Base-by-base conservation (phyloP, 2,888 invertebrate species). In the Andrena bucephala region DNA sequence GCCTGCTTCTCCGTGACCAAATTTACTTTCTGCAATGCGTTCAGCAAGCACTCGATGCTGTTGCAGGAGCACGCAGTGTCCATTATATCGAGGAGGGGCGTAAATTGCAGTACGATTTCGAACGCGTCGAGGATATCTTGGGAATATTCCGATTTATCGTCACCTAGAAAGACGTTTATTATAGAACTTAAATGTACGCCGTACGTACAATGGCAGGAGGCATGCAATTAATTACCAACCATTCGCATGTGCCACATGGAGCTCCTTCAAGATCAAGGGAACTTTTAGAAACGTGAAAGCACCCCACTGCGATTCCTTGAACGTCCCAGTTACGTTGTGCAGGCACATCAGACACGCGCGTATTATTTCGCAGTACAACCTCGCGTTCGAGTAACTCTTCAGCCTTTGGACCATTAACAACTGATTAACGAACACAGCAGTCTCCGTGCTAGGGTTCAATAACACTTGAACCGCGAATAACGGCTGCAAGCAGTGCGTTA, bases 281-380 rank as follows among this genome's bases (percentile, higher is more conserved):
- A 99, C 96, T 95, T 99, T 99, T 8, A 99, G 95, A 92, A 98
- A 99, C 0, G 98, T 97, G 92, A 99, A 98, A 10, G 99, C 98
- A 16, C 98, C 98, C 98, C 99, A 99, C 90, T 98, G 96, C 4
- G 98, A 97, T 91, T 98, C 98, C 88, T 97, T 97, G 8, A 97
- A 96, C 62, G 97, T 97, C 87, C 97, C 97, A 70, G 97, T 96
- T 0, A 97, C 97, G 94, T 98, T 98, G 91, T 98, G 97, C 4
- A 99, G 94, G n/a, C 98, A 98, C 91, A 99, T 96, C 79, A 99
- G 96, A 90, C 98, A 98, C 0, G 98, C 97, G 84, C 98, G 95
- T 88, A 99, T 97, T 42, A 99, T 95, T 95, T 99, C 99, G 92
- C 97, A 97, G 92, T 97, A 98, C 0, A 99, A 94, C 85, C 98